These are phyloP conservation scores for Solea solea DNA, from an alignment of 2,113 vertebrate species.

Conservation along the genomic window DNA sequence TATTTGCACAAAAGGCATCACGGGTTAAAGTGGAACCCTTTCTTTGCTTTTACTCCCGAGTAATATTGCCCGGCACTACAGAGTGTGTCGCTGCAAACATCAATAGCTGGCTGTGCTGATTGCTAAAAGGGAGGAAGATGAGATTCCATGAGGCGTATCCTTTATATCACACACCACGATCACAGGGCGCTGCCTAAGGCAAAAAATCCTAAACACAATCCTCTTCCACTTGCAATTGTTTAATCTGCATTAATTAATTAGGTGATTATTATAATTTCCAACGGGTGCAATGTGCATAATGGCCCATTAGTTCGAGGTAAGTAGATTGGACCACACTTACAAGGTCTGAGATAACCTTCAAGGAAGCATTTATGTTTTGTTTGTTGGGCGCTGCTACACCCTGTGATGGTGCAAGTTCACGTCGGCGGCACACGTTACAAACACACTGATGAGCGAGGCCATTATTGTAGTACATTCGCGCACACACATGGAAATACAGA, in stretches of 20 bases:
- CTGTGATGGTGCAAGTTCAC: neutral
- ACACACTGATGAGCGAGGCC: slow-evolving; percentile 10
- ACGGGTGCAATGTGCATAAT: slow-evolving; percentile 44
- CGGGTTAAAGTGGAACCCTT: slow-evolving; percentile 48
- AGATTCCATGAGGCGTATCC: slow-evolving; percentile 53
- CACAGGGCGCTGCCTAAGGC: slow-evolving; percentile 55
- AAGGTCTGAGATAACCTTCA: slow-evolving; percentile 12
- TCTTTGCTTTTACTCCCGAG: slow-evolving; percentile 13
- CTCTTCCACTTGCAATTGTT: slow-evolving; percentile 21
- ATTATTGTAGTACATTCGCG: slow-evolving; percentile 29
- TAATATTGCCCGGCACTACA: slow-evolving; percentile 14
- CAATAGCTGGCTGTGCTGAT: slow-evolving; percentile 46
- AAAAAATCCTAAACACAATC: slow-evolving; percentile 27
- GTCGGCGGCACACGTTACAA: no score
- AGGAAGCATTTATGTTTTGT: neutral
- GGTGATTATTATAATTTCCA: slow-evolving; percentile 52
- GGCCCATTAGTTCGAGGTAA: slow-evolving; percentile 49
- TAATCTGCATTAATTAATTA: slow-evolving; percentile 70
- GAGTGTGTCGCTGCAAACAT: slow-evolving; percentile 52
- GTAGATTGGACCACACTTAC: slow-evolving; percentile 3
- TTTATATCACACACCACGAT: slow-evolving; percentile 47
- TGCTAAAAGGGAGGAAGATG: slow-evolving; percentile 57
- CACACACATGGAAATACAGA: slow-evolving; percentile 32
- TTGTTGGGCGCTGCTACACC: neutral
- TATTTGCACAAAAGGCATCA: slow-evolving; percentile 44